Conservation (phyloP, 2,113 vertebrate species). For the Microtus richardsoni region DNA sequence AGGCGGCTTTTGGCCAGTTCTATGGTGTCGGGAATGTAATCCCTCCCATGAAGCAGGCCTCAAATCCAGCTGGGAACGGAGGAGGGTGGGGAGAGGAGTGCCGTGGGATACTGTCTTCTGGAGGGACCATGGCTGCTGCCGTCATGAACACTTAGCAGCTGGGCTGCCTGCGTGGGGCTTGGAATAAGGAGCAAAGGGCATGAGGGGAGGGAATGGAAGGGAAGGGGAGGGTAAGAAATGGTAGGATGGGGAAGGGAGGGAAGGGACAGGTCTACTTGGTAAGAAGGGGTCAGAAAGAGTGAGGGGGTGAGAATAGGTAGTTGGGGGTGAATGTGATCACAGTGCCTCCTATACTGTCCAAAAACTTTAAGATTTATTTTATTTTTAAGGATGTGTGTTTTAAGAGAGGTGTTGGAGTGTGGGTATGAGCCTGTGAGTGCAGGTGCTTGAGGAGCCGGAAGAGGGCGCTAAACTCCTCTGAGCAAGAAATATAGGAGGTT, state of each 20-base stretch:
- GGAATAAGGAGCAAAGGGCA: neutral
- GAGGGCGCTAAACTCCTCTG: neutral
- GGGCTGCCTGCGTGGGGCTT: neutral
- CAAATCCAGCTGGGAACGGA: neutral
- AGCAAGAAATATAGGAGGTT: neutral
- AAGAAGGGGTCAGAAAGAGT: neutral
- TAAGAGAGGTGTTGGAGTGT: neutral
- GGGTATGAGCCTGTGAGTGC: neutral
- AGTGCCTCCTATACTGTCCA: neutral
- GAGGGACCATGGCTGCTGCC: neutral
- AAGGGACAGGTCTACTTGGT: neutral
- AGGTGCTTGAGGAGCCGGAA: neutral
- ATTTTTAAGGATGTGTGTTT: neutral
- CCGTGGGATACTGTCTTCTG: neutral
- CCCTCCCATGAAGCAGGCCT: neutral
- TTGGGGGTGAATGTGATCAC: neutral
- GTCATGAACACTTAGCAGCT: neutral
- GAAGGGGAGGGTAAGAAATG: too few species aligned
- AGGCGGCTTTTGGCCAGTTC: neutral
- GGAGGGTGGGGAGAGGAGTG: neutral
- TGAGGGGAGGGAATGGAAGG: neutral
- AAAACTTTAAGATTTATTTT: neutral
- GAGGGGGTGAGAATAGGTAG: neutral
- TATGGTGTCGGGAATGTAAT: neutral
- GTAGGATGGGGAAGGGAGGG: neutral